Evolutionary conservation across 2,797 vertebrate genomes (phyloP), one percentile per base, ranked within the genome.

Genomic region (Cryptoblepharus egeriae): DNA sequence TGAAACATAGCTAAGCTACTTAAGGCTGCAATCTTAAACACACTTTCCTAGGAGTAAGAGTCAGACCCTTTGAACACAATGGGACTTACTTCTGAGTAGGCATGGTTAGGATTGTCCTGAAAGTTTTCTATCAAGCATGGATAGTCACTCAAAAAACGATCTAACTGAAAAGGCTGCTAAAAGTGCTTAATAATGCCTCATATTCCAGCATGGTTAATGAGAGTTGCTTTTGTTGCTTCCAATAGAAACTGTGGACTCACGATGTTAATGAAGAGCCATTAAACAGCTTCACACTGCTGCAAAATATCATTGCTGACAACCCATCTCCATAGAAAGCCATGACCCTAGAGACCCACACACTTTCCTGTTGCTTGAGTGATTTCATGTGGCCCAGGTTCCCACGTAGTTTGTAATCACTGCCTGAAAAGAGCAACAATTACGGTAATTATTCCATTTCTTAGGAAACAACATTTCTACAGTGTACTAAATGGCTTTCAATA

Each of bases 251-350:
- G 75, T 83, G 63, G 65, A 75, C 30, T 84, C 82, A 84, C 39
- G 80, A 75, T 72, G 28, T 86, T 88, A 83, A 82, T 75, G 67
- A 89, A 84, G 90, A 86, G 90, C 37, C 92, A 88, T 91, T 80
- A 88, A 91, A 80, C 61, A 52, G 70, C 67, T 87, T 88, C 79
- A 80, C 15, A 68, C 64, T 84, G 68, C 79, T 80, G 49, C 64
- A 88, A 82, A 85, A 84, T 28, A 37, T 68, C 84, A 80, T 57
- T 89, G 75, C 83, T 91, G 83, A 69, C 83, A 79, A 60, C 85
- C 85, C 75, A 88, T 87, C 49, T 87, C 45, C 73, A 86, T 64
- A 88, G 73, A 80, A 79, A 83, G 87, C 32, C 49, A 63, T 79
- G 86, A 67, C 82, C 88, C 85, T 83, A 58, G 42, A 79, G 85